phyloP scores from a whole-genome alignment of 2,797 vertebrate species.

The Rhabdomys pumilio region DNA sequence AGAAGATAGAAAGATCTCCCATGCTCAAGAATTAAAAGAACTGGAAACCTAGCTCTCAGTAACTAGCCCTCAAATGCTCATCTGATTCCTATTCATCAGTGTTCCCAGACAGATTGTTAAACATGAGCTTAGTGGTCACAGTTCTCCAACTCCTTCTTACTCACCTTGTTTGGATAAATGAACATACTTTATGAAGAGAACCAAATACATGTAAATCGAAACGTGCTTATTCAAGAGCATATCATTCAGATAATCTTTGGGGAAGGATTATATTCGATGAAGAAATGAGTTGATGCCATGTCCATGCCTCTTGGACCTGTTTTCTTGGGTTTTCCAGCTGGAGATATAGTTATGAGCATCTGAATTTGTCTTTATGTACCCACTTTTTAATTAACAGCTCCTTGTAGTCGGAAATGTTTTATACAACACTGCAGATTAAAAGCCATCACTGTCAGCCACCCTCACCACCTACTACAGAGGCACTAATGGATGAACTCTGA shows the following conservation, averaged over 20 bases:
- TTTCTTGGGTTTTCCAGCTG: slow-evolving; percentile 16
- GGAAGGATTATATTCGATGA: not conserved
- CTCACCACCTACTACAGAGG: not conserved
- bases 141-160: not conserved
- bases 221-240: not conserved
- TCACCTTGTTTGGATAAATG: not conserved
- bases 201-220: not conserved
- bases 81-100: not conserved
- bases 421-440: not conserved
- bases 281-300: not conserved
- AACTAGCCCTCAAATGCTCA: not conserved
- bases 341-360: not conserved
- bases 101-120: not conserved
- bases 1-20: too few relatives aligned
- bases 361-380: not conserved
- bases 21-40: not conserved
- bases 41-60: not conserved
- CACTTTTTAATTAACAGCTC: not conserved
- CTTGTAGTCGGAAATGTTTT: not conserved
- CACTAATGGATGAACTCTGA: not conserved
- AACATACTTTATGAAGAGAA: not conserved
- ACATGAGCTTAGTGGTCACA: not conserved
- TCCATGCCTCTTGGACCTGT: not conserved
- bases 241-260: not conserved
- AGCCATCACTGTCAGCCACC: not conserved